phyloP scores from a whole-genome alignment of 1,140 invertebrate genomes.

The Eumaeus atala region DNA sequence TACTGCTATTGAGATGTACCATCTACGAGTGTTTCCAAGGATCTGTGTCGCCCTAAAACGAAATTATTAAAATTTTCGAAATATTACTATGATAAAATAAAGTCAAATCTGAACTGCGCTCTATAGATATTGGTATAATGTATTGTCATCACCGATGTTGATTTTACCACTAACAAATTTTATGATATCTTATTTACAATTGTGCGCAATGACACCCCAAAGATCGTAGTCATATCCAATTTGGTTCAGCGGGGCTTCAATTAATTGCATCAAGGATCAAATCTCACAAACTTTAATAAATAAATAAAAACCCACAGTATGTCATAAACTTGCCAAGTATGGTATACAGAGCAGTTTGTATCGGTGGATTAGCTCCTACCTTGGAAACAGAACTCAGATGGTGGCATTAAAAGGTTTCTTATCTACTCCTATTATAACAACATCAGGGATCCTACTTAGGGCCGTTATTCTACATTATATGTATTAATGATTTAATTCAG shows the following conservation, averaged over 20 bases:
- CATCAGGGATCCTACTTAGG: too few relatives aligned
- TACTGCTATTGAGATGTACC: too few relatives aligned
- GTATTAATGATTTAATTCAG: too few relatives aligned
- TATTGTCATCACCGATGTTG: slow-evolving; percentile 11
- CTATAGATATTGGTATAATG: slow-evolving; percentile 10
- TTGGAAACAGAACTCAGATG: too few relatives aligned
- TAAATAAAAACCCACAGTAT: slow-evolving; percentile 17
- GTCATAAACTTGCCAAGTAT: too few relatives aligned
- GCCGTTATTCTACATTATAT: too few relatives aligned
- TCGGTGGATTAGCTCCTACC: too few relatives aligned
- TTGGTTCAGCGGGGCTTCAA: slow-evolving; percentile 15
- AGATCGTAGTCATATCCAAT: slow-evolving; percentile 1
- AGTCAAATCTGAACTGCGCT: slow-evolving; percentile 5
- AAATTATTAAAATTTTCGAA: slow-evolving; percentile 12
- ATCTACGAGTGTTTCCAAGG: too few relatives aligned
- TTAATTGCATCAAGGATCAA: slow-evolving; percentile 11
- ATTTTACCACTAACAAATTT: neutral
- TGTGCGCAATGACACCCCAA: neutral
- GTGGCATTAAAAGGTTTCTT: too few relatives aligned
- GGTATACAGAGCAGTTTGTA: too few relatives aligned
- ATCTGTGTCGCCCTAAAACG: neutral
- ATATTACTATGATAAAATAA: slow-evolving; percentile 11
- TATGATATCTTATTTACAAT: slow-evolving; percentile 9
- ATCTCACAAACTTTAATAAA: slow-evolving; percentile 19
- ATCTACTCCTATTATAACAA: too few relatives aligned